These are phyloP conservation scores for Channa argus DNA, from an alignment of 2,113 vertebrate genomes.

Conservation along the genomic window DNA sequence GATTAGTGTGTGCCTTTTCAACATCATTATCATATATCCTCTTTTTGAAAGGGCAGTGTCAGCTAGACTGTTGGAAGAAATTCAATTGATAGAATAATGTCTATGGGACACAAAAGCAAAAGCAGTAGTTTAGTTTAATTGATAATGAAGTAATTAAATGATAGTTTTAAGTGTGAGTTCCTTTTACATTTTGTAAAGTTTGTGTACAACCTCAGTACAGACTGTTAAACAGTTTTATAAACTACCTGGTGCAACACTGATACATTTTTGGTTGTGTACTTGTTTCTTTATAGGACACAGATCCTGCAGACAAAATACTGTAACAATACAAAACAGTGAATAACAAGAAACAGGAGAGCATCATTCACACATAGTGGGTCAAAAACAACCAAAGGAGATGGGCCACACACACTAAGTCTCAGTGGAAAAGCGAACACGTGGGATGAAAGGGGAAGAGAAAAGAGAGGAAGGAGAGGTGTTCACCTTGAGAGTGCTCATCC, in stretches of 20 bases:
- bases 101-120: slow-evolving; percentile 21
- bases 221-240: background rate
- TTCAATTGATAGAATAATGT: slow-evolving; percentile 50
- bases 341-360: slow-evolving; percentile 25
- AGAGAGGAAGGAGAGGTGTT: slow-evolving; percentile 70
- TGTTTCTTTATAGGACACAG: background rate
- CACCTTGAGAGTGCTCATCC: slow-evolving; percentile 87
- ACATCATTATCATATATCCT: slow-evolving; percentile 74
- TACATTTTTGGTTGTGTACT: background rate
- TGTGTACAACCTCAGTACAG: background rate
- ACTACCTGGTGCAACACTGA: background rate
- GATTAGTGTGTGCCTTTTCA: slow-evolving; percentile 64
- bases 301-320: background rate
- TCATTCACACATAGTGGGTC: slow-evolving; percentile 57
- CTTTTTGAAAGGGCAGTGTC: slow-evolving; percentile 65
- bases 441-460: slow-evolving; percentile 59
- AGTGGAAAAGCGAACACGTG: slow-evolving; percentile 59
- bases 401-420: slow-evolving; percentile 53
- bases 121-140: slow-evolving; percentile 16
- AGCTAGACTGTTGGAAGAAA: slow-evolving; percentile 40
- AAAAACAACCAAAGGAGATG: slow-evolving; percentile 63
- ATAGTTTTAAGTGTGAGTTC: background rate
- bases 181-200: background rate
- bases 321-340: background rate
- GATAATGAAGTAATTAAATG: slow-evolving; percentile 20